A percentile compares a stretch with the other conserved stretches of the same genome.
phyloP scores from a whole-genome alignment of 2,888 invertebrate genomes.

The Pheosia gnoma region DNA sequence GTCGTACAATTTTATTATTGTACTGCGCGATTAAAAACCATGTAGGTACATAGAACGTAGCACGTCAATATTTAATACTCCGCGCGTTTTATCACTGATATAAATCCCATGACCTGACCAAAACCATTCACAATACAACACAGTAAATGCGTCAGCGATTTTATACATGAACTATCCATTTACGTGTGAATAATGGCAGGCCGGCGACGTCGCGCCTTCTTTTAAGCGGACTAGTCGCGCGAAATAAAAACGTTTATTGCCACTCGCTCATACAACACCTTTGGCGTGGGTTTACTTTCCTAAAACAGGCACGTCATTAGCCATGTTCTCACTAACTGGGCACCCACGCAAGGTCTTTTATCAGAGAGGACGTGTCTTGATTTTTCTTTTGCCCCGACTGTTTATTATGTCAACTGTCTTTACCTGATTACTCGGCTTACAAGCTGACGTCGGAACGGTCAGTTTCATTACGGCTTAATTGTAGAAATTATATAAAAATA shows the following conservation, averaged over 20 bases:
- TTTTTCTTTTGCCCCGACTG: too few species aligned
- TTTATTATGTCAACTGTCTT: too few species aligned
- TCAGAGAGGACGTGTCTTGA: too few species aligned
- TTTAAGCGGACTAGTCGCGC: conserved; percentile 17
- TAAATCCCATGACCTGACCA: conserved; percentile 18
- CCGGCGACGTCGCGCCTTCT: conserved; percentile 18
- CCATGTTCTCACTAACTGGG: neutral
- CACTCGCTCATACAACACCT: conserved; percentile 4
- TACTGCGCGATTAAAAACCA: too few species aligned
- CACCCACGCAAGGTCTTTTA: too few species aligned
- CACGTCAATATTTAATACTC: neutral
- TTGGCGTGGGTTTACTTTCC: neutral
- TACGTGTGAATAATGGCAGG: conserved; percentile 33
- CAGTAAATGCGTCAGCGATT: conserved; percentile 39
- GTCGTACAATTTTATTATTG: too few species aligned
- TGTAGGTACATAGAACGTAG: neutral
- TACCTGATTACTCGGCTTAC: too few species aligned
- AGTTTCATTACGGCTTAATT: too few species aligned
- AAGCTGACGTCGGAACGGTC: too few species aligned
- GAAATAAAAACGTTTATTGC: conserved; percentile 22
- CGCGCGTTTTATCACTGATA: conserved; percentile 3
- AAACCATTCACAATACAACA: conserved; percentile 40
- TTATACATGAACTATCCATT: conserved; percentile 39
- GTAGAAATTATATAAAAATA: too few species aligned
- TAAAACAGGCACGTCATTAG: neutral